phyloP scores from a whole-genome alignment of 1,140 invertebrate species.

The Coelopa frigida region DNA sequence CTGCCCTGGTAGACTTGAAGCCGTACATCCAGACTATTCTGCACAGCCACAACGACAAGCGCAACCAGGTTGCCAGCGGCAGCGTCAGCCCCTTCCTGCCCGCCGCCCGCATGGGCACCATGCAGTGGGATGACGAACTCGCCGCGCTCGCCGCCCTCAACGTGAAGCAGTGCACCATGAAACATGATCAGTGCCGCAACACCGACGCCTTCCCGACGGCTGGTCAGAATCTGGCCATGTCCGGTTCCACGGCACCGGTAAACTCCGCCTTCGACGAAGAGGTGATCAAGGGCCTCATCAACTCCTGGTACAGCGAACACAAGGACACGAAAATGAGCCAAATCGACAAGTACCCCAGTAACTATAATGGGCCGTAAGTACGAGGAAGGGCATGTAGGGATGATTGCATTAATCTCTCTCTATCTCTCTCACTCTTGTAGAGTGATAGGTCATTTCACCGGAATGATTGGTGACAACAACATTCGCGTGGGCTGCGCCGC shows the following conservation, averaged over 20 bases:
- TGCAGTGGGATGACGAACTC: constrained; percentile 18
- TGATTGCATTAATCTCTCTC: neutral
- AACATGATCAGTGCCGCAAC: constrained; percentile 15
- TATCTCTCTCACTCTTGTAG: constrained; percentile 12
- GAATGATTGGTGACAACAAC: constrained; percentile 31
- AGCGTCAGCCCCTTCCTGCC: neutral
- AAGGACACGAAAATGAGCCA: neutral
- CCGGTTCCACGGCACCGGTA: neutral
- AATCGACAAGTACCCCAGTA: constrained; percentile 8
- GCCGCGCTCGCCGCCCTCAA: constrained; percentile 11
- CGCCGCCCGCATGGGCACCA: constrained; percentile 12
- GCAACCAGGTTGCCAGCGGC: constrained; percentile 15
- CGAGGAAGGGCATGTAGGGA: no score
- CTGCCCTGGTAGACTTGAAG: constrained; percentile 14
- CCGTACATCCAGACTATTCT: constrained; percentile 9
- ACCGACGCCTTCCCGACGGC: constrained; percentile 6
- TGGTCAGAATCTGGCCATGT: constrained; percentile 14
- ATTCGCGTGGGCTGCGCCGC: constrained; percentile 30
- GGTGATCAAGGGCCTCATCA: neutral
- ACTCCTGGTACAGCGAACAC: constrained; percentile 15
- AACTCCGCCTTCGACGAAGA: neutral
- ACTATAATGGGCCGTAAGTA: constrained; percentile 4
- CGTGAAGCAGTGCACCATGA: constrained; percentile 13
- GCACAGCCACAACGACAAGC: constrained; percentile 11
- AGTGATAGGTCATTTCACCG: constrained; percentile 31